Evolutionary conservation across 1,140 invertebrate species (phyloP).

Genomic region (Eurosta solidaginis): DNA sequence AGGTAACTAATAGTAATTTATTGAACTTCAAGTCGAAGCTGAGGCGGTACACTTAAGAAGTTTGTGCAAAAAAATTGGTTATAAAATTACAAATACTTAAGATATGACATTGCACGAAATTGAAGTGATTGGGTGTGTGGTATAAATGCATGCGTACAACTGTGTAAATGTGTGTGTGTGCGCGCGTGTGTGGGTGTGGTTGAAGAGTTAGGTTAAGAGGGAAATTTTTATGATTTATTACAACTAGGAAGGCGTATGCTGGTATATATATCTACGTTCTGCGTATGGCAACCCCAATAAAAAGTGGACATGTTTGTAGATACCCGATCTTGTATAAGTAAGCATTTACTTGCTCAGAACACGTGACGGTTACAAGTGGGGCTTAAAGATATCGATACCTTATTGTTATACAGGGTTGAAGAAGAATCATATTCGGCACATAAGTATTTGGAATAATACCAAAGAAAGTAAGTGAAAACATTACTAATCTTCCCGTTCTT

Average conservation of each 20-base stretch:
- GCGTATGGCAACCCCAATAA: not conserved
- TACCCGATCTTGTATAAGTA: no score
- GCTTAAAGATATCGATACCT: not conserved
- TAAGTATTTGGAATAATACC: no score
- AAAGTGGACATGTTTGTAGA: not conserved
- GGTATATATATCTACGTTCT: not conserved
- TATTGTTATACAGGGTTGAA: not conserved
- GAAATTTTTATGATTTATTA: constrained; percentile 27
- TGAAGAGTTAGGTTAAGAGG: no score
- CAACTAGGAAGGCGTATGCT: constrained; percentile 4
- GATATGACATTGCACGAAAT: not conserved
- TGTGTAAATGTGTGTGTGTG: no score
- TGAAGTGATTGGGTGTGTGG: not conserved
- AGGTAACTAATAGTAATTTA: constrained; percentile 59
- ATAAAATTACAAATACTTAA: no score
- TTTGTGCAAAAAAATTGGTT: not conserved
- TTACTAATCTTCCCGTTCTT: no score
- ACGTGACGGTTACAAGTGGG: not conserved
- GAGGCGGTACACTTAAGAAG: constrained; percentile 8
- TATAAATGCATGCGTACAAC: not conserved
- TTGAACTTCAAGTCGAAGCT: constrained; percentile 39
- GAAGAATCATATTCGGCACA: no score
- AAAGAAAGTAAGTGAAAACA: no score
- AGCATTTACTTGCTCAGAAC: no score
- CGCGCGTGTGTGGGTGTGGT: not conserved